Evolutionary conservation across 2,888 invertebrate species (phyloP).

Genomic region (Chymomyza fuscimana): DNA sequence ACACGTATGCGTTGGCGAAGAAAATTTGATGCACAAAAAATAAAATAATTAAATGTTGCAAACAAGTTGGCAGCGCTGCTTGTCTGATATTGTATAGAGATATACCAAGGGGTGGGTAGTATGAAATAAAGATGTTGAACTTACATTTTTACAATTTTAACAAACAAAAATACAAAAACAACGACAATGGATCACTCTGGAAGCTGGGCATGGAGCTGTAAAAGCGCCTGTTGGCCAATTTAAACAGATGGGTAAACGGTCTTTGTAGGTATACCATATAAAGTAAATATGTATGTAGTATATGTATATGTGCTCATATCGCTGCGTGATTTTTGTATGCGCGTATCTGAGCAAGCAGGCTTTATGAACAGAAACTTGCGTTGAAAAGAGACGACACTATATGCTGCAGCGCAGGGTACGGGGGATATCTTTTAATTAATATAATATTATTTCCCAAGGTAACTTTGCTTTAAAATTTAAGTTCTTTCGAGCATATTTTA

Average conservation of each 20-base stretch:
- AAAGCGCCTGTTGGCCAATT: background rate
- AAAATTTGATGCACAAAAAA: too few species aligned
- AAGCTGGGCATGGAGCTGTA: background rate
- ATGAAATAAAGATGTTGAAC: background rate
- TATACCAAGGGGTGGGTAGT: background rate
- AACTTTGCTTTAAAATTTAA: background rate
- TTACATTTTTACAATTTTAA: background rate
- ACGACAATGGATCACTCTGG: background rate
- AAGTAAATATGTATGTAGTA: background rate
- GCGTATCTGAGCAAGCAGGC: background rate
- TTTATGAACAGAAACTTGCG: background rate
- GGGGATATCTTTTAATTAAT: background rate
- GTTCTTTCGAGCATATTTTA: background rate
- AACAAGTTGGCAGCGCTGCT: background rate
- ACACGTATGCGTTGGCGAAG: too few species aligned
- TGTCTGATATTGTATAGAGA: background rate
- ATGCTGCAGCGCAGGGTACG: background rate
- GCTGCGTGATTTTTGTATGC: background rate
- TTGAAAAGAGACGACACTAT: slow-evolving; percentile 29
- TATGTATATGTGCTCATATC: background rate
- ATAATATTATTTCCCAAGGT: background rate
- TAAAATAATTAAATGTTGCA: background rate
- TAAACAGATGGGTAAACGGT: background rate
- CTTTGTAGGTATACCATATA: background rate
- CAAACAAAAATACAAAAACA: background rate